Percentiles rank a stretch among this genome's conserved stretches.
phyloP scores from a whole-genome alignment of 2,888 invertebrate species.

The Tetropium fuscum region DNA sequence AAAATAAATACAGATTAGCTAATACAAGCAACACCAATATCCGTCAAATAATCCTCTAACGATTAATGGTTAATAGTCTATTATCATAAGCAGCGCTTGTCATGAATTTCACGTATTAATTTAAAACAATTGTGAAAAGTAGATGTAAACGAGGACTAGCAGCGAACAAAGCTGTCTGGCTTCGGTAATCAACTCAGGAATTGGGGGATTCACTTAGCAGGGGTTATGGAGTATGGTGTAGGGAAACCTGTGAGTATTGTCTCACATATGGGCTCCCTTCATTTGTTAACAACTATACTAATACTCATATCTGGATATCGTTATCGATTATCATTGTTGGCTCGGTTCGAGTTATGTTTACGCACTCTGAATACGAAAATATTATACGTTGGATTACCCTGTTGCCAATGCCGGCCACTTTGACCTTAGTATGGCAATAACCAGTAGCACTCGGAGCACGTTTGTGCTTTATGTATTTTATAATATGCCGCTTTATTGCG shows the following conservation, averaged over 20 bases:
- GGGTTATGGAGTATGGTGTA: constrained; percentile 50
- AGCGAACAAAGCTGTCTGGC: constrained; percentile 61
- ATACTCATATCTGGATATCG: constrained; percentile 57
- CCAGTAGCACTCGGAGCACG: not conserved
- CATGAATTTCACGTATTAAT: constrained; percentile 44
- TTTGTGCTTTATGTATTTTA: not conserved
- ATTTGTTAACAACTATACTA: constrained; percentile 60
- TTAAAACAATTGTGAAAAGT: constrained; percentile 53
- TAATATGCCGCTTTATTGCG: too few species aligned
- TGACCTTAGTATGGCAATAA: constrained; percentile 14
- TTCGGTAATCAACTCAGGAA: constrained; percentile 65
- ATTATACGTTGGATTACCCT: constrained; percentile 7
- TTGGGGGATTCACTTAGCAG: constrained; percentile 64
- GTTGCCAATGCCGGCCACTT: constrained; percentile 18
- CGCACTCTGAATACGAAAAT: constrained; percentile 33
- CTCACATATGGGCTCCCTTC: constrained; percentile 62
- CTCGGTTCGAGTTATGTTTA: constrained; percentile 42
- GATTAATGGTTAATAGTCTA: constrained; percentile 21
- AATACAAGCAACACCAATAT: not conserved
- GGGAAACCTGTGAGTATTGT: constrained; percentile 53
- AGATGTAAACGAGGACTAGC: constrained; percentile 49
- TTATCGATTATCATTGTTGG: constrained; percentile 61
- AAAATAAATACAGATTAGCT: not conserved
- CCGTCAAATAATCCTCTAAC: not conserved
- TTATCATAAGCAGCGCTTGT: constrained; percentile 23